Base-by-base conservation (phyloP, 2,113 vertebrate genomes). In the Psilopsiagon aurifrons region DNA sequence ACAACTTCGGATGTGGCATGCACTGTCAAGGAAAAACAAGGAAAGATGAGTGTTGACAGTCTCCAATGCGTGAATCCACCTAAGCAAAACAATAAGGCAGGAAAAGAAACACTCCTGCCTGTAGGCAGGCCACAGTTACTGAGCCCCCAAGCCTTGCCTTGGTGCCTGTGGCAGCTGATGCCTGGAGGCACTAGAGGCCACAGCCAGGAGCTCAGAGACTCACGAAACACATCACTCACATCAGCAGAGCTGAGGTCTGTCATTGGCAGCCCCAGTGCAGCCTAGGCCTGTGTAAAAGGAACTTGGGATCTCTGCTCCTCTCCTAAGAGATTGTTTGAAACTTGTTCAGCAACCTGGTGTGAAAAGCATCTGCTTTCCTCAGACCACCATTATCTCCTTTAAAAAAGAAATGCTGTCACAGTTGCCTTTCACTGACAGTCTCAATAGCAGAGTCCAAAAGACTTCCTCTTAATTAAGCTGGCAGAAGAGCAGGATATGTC, bases 381-480 rank as follows among this genome's bases (percentile, higher is more conserved):
- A 41, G 83, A 17, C 41, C 18, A 24, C 44, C 35, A 20, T 39
- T 27, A 22, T 7, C 67, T 79, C 39, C 90, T 90, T 80, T 10
- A 14, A 57, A 91, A 73, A 77, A 17, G 29, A 94, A 86, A 86
- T n/a, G 25, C 54, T 68, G 59, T 71, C 39, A 9, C 24, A 41
- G 54, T 80, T 85, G 70, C 46, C 18, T 76, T 93, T 57, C 63
- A 35, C 12, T 62, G 79, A 44, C 59, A 83, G 59, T n/a, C 83
- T 66, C 75, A 41, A 46, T 69, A 83, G 85, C 67, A 93, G 83
- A 19, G 24, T 76, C 90, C 90, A 92, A 90, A 86, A 54, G 19
- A 95, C 29, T 17, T 41, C 15, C 66, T 66, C 39, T 44, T 91
- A 90, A 90, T 94, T 82, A 83, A 96, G 44, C 44, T 92, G 92